These are phyloP conservation scores for Liodrosophila aerea DNA, from an alignment of 2,888 invertebrate species.

Conservation along the genomic window DNA sequence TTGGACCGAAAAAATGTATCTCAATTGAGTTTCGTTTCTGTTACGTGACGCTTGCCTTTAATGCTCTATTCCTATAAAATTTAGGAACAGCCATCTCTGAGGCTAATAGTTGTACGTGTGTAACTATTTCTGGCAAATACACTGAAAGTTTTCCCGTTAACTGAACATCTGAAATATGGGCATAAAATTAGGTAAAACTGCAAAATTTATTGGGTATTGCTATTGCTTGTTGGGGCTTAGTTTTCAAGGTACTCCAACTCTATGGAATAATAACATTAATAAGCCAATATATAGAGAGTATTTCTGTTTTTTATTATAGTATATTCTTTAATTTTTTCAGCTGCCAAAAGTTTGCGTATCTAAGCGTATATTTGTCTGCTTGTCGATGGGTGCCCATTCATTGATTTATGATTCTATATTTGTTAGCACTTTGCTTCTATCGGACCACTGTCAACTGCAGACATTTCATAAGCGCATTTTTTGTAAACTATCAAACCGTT, in stretches of 20 bases:
- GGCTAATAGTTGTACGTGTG: constrained; percentile 1
- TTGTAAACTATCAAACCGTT: constrained; percentile 30
- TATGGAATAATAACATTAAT: too few species aligned
- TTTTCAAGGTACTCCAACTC: too few species aligned
- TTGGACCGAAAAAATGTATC: constrained; percentile 37
- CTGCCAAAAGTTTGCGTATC: background rate
- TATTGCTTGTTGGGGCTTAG: too few species aligned
- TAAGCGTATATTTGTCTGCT: constrained; percentile 4
- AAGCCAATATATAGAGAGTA: too few species aligned
- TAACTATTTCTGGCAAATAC: too few species aligned
- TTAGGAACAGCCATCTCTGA: background rate
- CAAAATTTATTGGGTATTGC: too few species aligned
- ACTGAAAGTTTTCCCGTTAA: too few species aligned
- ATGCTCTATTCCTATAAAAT: constrained; percentile 13
- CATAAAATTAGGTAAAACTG: too few species aligned
- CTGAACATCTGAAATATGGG: too few species aligned
- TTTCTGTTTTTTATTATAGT: too few species aligned
- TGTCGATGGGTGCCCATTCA: constrained; percentile 2
- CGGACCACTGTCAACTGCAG: constrained; percentile 53
- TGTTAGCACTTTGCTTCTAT: constrained; percentile 45
- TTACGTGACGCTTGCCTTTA: constrained; percentile 54
- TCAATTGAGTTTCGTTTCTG: constrained; percentile 53
- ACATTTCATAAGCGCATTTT: constrained; percentile 41
- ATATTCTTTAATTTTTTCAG: background rate
- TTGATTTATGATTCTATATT: constrained; percentile 64